These are phyloP conservation scores for Diorhabda sublineata DNA, from an alignment of 1,140 invertebrate genomes.

Conservation along the genomic window DNA sequence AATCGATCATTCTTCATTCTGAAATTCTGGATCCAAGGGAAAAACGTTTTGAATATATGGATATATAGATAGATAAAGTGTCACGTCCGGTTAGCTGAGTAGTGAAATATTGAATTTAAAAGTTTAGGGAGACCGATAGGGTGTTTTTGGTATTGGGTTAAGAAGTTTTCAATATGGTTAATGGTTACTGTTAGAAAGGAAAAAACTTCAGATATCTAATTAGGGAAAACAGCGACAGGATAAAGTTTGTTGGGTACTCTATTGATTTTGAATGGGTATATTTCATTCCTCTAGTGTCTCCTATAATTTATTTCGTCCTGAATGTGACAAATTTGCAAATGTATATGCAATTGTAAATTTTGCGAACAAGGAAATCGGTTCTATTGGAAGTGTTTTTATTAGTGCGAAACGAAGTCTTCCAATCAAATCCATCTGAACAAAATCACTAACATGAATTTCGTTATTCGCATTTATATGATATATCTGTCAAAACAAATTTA, in stretches of 20 bases:
- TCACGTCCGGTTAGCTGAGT: constrained; percentile 9
- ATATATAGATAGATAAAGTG: constrained; percentile 14
- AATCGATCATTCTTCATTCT: constrained; percentile 19
- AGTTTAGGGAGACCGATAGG: neutral
- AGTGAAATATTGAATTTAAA: constrained; percentile 13
- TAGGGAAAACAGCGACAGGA: constrained; percentile 1
- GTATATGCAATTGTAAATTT: too few relatives aligned
- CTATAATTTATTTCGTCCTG: too few relatives aligned
- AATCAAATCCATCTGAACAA: too few relatives aligned
- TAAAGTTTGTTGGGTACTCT: neutral
- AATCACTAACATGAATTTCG: too few relatives aligned
- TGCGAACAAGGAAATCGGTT: too few relatives aligned
- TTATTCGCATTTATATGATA: too few relatives aligned
- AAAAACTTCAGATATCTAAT: neutral
- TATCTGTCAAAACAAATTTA: too few relatives aligned
- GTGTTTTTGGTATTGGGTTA: constrained; percentile 12
- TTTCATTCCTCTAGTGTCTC: too few relatives aligned
- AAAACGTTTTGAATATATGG: neutral
- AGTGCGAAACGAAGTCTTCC: too few relatives aligned
- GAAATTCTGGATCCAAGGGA: neutral
- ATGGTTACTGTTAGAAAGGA: neutral
- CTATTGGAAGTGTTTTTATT: too few relatives aligned
- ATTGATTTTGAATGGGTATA: neutral
- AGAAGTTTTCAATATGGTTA: constrained; percentile 10
- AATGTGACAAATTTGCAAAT: too few relatives aligned